Evolutionary conservation across 2,113 vertebrate genomes (phyloP).

Genomic region (Myotis yumanensis): DNA sequence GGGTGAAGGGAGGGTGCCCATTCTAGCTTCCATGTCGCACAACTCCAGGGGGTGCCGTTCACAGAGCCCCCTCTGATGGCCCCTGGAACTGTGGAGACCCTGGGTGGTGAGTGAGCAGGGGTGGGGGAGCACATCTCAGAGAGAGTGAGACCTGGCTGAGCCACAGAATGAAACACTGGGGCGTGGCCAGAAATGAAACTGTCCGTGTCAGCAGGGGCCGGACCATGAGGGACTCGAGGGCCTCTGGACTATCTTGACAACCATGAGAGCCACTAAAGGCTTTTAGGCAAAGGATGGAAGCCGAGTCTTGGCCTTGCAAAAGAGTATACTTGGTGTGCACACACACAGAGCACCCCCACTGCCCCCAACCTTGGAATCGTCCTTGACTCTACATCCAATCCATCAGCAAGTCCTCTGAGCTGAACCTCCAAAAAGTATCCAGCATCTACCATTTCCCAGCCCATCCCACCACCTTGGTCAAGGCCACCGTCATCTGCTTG

Average conservation of each 20-base stretch:
- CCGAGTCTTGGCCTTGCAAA: background rate
- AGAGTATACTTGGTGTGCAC: background rate
- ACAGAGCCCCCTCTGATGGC: background rate
- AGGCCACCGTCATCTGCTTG: background rate
- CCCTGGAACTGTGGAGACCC: background rate
- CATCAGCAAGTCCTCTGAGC: background rate
- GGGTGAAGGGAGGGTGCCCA: background rate
- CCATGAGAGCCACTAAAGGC: background rate
- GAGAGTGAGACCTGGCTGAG: rapidly evolving
- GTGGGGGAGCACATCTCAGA: background rate
- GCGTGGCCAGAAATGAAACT: background rate
- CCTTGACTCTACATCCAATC: background rate
- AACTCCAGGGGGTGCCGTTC: background rate
- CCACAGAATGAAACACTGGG: rapidly evolving
- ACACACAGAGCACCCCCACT: rapidly evolving
- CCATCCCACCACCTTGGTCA: background rate
- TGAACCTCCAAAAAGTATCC: background rate
- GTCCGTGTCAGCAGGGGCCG: background rate
- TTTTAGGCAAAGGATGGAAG: background rate
- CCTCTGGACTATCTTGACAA: background rate
- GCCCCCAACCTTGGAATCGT: background rate
- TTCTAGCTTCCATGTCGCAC: background rate
- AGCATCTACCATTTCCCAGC: background rate
- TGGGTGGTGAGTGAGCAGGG: background rate
- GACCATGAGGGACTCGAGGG: background rate